Base-by-base conservation (phyloP, 2,113 vertebrate genomes). In the Mus musculus region DNA sequence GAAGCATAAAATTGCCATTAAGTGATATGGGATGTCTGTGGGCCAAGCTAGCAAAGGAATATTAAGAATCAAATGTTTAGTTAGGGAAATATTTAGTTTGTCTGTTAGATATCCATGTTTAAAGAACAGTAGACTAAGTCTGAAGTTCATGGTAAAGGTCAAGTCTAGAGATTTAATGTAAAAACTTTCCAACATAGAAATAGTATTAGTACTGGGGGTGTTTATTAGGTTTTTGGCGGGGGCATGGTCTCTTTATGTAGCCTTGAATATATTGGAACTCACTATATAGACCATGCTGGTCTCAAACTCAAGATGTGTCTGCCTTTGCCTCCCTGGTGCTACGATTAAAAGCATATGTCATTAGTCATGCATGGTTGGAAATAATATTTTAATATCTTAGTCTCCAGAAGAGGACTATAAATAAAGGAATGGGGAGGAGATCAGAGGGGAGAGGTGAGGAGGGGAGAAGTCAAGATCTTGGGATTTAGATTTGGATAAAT, bases 341-440 rank as follows among this genome's bases (percentile, higher is more conserved):
- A 19, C 13, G 10, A 59, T 59, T 81, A 59, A 78, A 81, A 33
- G 11, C 0, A 1, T 59, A 22, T 39, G 10, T 22, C 11, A 39
- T 49, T 49, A 5, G 49, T 30, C 54, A 39, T 22, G 33, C 16
- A 30, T 17, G 33, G 49, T 80, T 59, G 39, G 52, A 92, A 24
- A 56, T 20, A 12, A 13, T 63, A 96, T 85, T 95, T 92, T 75
- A 93, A 96, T 73, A 16, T 26, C 19, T 59, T 46, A 26, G 59
- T 12, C 17, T 36, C 3, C 4, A 92, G 86, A 36, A 92, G 3
- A 80, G 30, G 9, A 54, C 28, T 80, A 19, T 12, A 36, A 56
- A 80, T 17, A 36, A 80, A 54, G 49, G 8, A 80, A 2, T 80
- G 4, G 28, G 16, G 28, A 80, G 49, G 7, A 28, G 1, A 80